A percentile compares a stretch with the other conserved stretches of the same genome.
Evolutionary conservation across 1,140 invertebrate genomes (phyloP).

Genomic region (Idris sp.): DNA sequence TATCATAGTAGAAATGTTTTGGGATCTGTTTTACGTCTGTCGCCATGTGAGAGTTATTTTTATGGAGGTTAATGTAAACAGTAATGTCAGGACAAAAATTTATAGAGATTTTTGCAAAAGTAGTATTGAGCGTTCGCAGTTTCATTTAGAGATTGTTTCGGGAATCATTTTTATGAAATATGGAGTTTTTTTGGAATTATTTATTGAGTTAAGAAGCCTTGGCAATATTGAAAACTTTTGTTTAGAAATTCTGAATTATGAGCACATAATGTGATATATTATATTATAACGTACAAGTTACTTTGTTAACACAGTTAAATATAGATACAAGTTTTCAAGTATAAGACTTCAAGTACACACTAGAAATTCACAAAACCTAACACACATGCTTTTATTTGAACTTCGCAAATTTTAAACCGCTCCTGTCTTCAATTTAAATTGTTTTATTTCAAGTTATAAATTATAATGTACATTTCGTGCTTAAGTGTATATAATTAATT

Average conservation of each 20-base stretch:
- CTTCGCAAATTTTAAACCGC: conserved; percentile 16
- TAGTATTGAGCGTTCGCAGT: conserved; percentile 8
- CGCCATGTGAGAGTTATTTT: conserved; percentile 22
- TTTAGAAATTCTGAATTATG: too few species aligned
- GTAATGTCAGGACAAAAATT: too few species aligned
- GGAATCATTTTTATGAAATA: too few species aligned
- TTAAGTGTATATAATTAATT: too few species aligned
- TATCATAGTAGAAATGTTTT: conserved; percentile 28
- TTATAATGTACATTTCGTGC: neutral
- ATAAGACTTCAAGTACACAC: conserved; percentile 19
- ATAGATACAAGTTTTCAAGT: conserved; percentile 11
- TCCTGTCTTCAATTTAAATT: conserved; percentile 7
- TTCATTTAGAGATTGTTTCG: conserved; percentile 1
- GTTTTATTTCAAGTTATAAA: neutral
- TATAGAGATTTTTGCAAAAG: conserved; percentile 9
- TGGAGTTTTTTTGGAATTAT: too few species aligned
- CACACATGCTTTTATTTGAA: conserved; percentile 14
- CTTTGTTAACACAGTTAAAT: conserved; percentile 18
- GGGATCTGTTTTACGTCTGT: conserved; percentile 21
- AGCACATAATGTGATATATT: too few species aligned
- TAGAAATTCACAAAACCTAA: conserved; percentile 15
- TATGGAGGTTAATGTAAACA: conserved; percentile 17
- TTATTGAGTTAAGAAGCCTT: too few species aligned
- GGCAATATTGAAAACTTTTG: too few species aligned
- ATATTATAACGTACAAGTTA: conserved; percentile 4